A percentile compares a stretch with the other conserved stretches of the same genome.
Evolutionary conservation across 1,140 invertebrate species (phyloP).

Genomic region (Dreissena polymorpha): DNA sequence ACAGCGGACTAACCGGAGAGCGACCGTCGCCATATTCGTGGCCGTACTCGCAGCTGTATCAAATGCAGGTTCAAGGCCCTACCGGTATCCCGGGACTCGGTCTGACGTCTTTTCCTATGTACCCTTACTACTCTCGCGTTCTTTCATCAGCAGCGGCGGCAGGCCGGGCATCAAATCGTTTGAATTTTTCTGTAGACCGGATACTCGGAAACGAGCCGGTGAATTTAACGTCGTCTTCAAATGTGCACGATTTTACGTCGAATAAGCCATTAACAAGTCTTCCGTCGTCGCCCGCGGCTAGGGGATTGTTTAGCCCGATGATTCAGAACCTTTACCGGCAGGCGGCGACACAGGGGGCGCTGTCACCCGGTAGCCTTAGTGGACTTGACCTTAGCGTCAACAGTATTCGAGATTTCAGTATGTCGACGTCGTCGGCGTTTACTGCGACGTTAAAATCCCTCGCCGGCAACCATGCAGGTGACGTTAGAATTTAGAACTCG

Average conservation of each 20-base stretch:
- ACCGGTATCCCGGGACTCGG: conserved; percentile 7
- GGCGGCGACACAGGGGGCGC: conserved; percentile 30
- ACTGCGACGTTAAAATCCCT: conserved; percentile 48
- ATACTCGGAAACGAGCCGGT: conserved; percentile 57
- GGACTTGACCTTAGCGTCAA: conserved; percentile 44
- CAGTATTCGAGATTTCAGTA: conserved; percentile 46
- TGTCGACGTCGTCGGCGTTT: conserved; percentile 49
- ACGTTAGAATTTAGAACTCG: conserved; percentile 16
- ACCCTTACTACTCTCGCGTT: conserved; percentile 61
- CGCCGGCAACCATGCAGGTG: conserved; percentile 32
- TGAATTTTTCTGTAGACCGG: conserved; percentile 65
- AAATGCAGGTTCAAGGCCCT: conserved; percentile 46
- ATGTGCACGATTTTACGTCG: conserved; percentile 13
- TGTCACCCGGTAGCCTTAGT: conserved; percentile 23
- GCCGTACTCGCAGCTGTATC: conserved; percentile 66
- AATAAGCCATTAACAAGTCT: conserved; percentile 18
- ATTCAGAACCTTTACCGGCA: conserved; percentile 32
- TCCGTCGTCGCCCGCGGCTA: conserved; percentile 7
- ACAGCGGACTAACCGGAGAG: conserved; percentile 47
- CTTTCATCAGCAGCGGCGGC: conserved; percentile 58
- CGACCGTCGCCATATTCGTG: conserved; percentile 60
- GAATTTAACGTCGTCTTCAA: conserved; percentile 35
- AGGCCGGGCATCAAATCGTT: conserved; percentile 37
- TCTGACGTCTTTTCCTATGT: conserved; percentile 54
- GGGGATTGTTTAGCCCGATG: background rate